phyloP scores from a whole-genome alignment of 2,888 invertebrate genomes.

The Polydrusus tereticollis region DNA sequence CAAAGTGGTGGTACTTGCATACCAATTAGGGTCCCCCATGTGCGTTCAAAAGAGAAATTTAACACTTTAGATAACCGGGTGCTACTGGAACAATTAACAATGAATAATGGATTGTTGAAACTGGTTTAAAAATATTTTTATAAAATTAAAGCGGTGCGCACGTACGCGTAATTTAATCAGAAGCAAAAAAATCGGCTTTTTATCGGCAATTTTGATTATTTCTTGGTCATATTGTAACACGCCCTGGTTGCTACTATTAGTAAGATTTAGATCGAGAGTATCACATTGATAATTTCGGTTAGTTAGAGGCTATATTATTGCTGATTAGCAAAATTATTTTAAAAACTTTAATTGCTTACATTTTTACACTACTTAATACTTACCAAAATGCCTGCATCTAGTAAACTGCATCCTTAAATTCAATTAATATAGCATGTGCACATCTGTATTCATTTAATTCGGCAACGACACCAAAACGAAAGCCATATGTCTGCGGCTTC shows the following conservation, averaged over 20 bases:
- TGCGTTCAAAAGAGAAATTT: background rate
- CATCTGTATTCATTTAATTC: background rate
- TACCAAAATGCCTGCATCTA: background rate
- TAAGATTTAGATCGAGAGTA: too few relatives aligned
- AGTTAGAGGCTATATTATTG: too few relatives aligned
- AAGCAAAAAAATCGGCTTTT: too few relatives aligned
- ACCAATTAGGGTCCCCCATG: conserved; percentile 6
- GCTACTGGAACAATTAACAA: conserved; percentile 6
- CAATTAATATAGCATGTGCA: background rate
- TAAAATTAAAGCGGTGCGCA: conserved; percentile 1
- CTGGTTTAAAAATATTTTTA: conserved; percentile 3
- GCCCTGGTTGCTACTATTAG: too few relatives aligned
- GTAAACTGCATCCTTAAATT: background rate
- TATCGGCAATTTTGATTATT: too few relatives aligned
- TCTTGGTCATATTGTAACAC: too few relatives aligned
- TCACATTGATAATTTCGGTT: too few relatives aligned
- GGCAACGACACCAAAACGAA: conserved; percentile 17
- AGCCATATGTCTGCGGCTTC: conserved; percentile 17
- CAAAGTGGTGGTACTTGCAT: conserved; percentile 20
- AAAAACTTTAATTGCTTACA: too few relatives aligned
- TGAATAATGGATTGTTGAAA: conserved; percentile 28
- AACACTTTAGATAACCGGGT: conserved; percentile 10
- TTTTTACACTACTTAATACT: too few relatives aligned
- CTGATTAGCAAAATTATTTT: too few relatives aligned
- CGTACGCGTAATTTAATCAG: too few relatives aligned